Conservation (phyloP, 2,797 vertebrate species). For the Phataginus tetradactyla region DNA sequence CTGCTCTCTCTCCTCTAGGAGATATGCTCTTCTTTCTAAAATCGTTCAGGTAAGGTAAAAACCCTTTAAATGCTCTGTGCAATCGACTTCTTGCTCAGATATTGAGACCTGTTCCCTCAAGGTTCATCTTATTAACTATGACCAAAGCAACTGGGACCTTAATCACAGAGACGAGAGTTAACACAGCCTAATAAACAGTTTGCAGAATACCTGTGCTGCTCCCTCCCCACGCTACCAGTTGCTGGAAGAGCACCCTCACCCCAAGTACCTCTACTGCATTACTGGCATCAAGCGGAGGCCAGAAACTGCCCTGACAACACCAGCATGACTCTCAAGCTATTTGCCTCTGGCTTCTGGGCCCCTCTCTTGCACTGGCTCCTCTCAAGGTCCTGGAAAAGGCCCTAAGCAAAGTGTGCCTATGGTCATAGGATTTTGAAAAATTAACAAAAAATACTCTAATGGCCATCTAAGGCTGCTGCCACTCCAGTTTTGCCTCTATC, state of each 20-base stretch:
- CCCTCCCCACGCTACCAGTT: not conserved
- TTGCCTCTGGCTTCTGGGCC: not conserved
- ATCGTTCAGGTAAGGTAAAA: not conserved
- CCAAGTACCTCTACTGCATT: fast-evolving
- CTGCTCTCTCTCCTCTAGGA: not conserved
- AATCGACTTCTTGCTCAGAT: not conserved
- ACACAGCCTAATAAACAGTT: not conserved
- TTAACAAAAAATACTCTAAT: not conserved
- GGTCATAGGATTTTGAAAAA: not conserved
- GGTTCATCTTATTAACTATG: not conserved
- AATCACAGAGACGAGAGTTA: not conserved
- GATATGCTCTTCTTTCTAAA: not conserved
- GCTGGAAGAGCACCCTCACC: not conserved
- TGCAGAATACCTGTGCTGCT: not conserved
- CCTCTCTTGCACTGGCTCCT: not conserved
- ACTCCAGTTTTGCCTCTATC: not conserved
- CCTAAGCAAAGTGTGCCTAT: not conserved
- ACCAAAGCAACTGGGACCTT: not conserved
- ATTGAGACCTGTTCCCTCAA: not conserved
- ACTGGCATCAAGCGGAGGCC: not conserved
- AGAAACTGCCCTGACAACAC: not conserved
- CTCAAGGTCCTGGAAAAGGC: not conserved
- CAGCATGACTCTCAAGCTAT: not conserved
- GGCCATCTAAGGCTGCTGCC: not conserved
- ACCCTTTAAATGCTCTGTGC: not conserved